Evolutionary conservation across 2,113 vertebrate species (phyloP).

Genomic region (Scomber colias): DNA sequence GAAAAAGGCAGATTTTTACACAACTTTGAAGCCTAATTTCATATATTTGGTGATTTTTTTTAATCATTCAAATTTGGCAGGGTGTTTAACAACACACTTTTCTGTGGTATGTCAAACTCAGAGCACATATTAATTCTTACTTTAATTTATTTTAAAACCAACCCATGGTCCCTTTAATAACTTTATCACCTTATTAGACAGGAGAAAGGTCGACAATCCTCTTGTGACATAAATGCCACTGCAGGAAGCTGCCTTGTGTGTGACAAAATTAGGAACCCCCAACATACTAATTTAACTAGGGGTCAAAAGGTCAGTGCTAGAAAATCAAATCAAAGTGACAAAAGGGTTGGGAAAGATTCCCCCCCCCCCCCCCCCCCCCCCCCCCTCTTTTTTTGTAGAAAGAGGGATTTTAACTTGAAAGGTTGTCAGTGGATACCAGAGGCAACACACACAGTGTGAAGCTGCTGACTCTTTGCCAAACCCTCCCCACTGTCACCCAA

Average conservation of each 20-base stretch:
- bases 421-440: slow-evolving; percentile 74
- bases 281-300: slow-evolving; percentile 10
- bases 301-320: slow-evolving; percentile 28
- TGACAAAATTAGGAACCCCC: background rate
- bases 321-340: slow-evolving; percentile 45
- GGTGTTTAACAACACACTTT: too few relatives aligned
- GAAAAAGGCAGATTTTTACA: too few relatives aligned
- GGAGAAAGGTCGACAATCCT: background rate
- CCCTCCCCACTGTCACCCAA: slow-evolving; percentile 37
- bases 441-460: slow-evolving; percentile 69
- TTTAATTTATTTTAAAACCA: too few relatives aligned
- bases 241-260: background rate
- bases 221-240: background rate
- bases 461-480: slow-evolving; percentile 54
- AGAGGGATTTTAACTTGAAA: slow-evolving; percentile 68
- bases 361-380: slow-evolving; percentile 20
- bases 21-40: too few relatives aligned
- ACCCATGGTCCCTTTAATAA: too few relatives aligned
- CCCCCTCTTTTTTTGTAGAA: slow-evolving; percentile 34
- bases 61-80: too few relatives aligned
- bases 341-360: slow-evolving; percentile 10
- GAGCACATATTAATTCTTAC: too few relatives aligned
- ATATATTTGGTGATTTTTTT: too few relatives aligned
- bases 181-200: too few relatives aligned
- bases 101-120: too few relatives aligned